A percentile compares a stretch with the other conserved stretches of the same genome.
These are phyloP conservation scores for Enteromius anoplus DNA, from an alignment of 2,797 vertebrate genomes.

Conservation along the genomic window DNA sequence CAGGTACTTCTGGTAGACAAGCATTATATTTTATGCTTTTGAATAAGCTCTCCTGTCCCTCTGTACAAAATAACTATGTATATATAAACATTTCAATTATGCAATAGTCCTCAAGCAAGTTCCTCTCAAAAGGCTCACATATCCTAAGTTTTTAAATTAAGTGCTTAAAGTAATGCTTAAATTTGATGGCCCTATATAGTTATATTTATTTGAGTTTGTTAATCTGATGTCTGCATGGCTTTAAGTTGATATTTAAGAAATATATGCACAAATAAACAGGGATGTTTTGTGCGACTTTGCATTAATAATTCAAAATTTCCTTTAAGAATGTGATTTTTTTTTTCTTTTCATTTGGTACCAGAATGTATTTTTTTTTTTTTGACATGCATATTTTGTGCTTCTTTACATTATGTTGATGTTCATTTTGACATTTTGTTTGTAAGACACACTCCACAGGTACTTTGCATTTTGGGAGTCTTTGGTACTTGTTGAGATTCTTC, in stretches of 20 bases:
- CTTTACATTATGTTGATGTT: constrained; percentile 45
- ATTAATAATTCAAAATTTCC: constrained; percentile 52
- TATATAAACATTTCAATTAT: constrained; percentile 1
- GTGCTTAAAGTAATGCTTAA: constrained; percentile 39
- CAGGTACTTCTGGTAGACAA: constrained; percentile 16
- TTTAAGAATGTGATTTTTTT: constrained; percentile 59
- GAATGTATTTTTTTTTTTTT: constrained; percentile 67
- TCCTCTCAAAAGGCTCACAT: constrained; percentile 18
- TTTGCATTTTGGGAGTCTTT: constrained; percentile 36
- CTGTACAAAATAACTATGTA: constrained; percentile 29
- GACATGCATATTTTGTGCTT: constrained; percentile 60
- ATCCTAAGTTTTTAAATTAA: constrained; percentile 25
- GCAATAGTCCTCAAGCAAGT: constrained; percentile 23
- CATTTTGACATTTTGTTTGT: constrained; percentile 64
- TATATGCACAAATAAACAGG: constrained; percentile 69
- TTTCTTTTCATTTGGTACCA: constrained; percentile 68
- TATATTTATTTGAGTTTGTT: constrained; percentile 66
- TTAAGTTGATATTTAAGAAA: constrained; percentile 64
- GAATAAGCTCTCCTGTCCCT: background rate
- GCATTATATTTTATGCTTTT: background rate
- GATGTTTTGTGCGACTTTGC: constrained; percentile 63
- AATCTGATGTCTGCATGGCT: constrained; percentile 73
- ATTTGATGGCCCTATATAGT: constrained; percentile 54
- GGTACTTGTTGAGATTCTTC: constrained; percentile 68
- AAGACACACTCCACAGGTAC: constrained; percentile 27